These are phyloP conservation scores for Plectropomus leopardus DNA, from an alignment of 2,113 vertebrate genomes.

Conservation along the genomic window DNA sequence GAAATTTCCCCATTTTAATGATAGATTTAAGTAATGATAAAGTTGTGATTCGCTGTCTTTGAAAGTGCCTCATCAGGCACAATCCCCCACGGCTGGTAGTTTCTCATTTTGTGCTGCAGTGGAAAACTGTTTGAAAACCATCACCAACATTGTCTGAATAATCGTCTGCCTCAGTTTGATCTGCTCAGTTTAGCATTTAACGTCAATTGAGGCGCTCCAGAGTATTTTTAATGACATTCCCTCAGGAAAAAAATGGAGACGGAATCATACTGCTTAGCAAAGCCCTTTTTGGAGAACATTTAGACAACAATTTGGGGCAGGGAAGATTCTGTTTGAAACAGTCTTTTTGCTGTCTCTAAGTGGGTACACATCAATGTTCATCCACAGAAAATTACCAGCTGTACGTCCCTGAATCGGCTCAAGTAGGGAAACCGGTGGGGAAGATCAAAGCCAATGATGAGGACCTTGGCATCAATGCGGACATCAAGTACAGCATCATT, in stretches of 20 bases:
- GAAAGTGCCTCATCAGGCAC: conserved; percentile 54
- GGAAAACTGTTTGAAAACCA: conserved; percentile 49
- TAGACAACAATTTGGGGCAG: conserved; percentile 10
- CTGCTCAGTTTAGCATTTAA: conserved; percentile 54
- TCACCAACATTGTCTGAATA: conserved; percentile 58
- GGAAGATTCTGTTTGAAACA: not conserved
- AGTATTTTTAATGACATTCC: conserved; percentile 70
- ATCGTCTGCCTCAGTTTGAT: conserved; percentile 52
- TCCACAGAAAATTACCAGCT: conserved; percentile 94
- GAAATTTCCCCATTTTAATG: conserved; percentile 51
- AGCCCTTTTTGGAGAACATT: conserved; percentile 37
- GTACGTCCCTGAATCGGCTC: conserved; percentile 96
- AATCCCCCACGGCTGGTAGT: conserved; percentile 8
- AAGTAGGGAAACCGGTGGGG: conserved; percentile 95
- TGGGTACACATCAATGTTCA: not conserved
- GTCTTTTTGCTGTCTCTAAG: conserved; percentile 19
- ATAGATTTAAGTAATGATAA: conserved; percentile 53
- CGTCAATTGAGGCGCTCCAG: conserved; percentile 55
- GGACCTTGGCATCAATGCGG: conserved; percentile 93
- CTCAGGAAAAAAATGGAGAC: conserved; percentile 58
- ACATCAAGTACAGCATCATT: conserved; percentile 95
- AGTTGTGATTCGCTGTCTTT: conserved; percentile 47
- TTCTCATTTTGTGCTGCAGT: conserved; percentile 45
- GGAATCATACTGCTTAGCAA: conserved; percentile 57
- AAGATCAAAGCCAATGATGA: conserved; percentile 98